Evolutionary conservation across 2,888 invertebrate genomes (phyloP).

Genomic region (Prionchulus punctatus): DNA sequence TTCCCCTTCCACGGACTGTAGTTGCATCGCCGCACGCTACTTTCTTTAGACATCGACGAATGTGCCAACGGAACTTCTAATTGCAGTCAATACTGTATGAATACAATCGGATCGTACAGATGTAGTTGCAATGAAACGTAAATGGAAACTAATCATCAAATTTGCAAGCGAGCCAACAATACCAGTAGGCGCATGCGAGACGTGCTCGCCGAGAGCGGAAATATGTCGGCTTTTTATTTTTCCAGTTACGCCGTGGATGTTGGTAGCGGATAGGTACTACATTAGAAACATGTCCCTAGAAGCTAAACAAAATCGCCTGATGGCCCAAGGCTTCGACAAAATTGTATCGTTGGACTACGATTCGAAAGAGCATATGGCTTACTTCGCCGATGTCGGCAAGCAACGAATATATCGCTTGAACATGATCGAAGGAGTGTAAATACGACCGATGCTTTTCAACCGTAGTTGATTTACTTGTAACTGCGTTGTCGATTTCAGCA

Average conservation of each 20-base stretch:
- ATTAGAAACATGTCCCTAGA: slow-evolving; percentile 85
- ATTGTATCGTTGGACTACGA: slow-evolving; percentile 93
- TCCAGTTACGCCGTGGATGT: slow-evolving; percentile 58
- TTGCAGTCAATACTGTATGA: slow-evolving; percentile 85
- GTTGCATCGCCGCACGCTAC: no score
- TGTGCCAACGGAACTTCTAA: slow-evolving; percentile 66
- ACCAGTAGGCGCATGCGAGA: no score
- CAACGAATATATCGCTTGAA: slow-evolving; percentile 25
- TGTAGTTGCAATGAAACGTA: slow-evolving; percentile 97
- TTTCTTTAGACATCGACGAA: slow-evolving; percentile 75
- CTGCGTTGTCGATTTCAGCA: neutral
- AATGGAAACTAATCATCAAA: no score
- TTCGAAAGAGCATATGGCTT: slow-evolving; percentile 61
- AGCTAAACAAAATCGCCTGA: slow-evolving; percentile 61
- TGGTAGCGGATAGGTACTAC: slow-evolving; percentile 94
- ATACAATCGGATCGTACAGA: slow-evolving; percentile 80
- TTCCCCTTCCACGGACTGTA: no score
- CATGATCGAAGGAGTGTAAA: slow-evolving; percentile 16
- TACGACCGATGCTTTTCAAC: no score
- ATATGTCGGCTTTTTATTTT: no score
- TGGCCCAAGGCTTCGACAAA: slow-evolving; percentile 76
- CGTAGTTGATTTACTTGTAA: neutral
- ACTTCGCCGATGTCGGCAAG: slow-evolving; percentile 70
- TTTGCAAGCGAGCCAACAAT: no score
- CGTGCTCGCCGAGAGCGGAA: no score